These are phyloP conservation scores for Ailuropoda melanoleuca DNA, from an alignment of 2,113 vertebrate species.

Conservation along the genomic window DNA sequence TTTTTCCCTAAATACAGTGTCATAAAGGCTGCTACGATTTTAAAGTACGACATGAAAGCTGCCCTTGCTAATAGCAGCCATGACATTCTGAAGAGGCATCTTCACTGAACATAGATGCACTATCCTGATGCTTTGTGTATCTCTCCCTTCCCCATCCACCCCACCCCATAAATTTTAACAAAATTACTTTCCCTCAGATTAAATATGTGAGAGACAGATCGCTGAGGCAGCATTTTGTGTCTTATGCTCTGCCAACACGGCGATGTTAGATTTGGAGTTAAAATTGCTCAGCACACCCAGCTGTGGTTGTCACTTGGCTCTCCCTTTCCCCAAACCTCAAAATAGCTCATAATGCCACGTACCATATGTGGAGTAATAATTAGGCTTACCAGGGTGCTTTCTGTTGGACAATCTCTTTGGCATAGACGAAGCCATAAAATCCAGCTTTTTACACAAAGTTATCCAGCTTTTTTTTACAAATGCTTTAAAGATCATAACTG, in stretches of 20 bases:
- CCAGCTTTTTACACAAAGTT: slow-evolving; percentile 47
- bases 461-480: slow-evolving; percentile 53
- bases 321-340: slow-evolving; percentile 28
- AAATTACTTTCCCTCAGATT: neutral
- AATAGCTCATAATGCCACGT: slow-evolving; percentile 60
- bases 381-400: slow-evolving; percentile 30
- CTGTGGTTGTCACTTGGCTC: slow-evolving; percentile 40
- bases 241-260: slow-evolving; percentile 5
- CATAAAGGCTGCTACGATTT: neutral
- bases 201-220: neutral
- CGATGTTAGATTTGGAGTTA: neutral
- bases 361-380: slow-evolving; percentile 52
- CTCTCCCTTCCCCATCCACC: neutral
- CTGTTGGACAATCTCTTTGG: slow-evolving; percentile 67
- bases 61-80: neutral
- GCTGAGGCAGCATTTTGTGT: neutral
- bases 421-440: slow-evolving; percentile 64
- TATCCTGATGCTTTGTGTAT: neutral
- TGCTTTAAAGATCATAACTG: slow-evolving; percentile 51
- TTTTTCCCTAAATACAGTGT: neutral
- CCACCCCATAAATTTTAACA: neutral
- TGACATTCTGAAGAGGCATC: neutral
- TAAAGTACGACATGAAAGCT: neutral
- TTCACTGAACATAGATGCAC: neutral
- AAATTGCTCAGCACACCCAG: neutral